Percentiles rank a stretch among this genome's conserved stretches.
Evolutionary conservation across 23 tunicate species (phyloP).

Genomic region (Aplidium turbinatum): DNA sequence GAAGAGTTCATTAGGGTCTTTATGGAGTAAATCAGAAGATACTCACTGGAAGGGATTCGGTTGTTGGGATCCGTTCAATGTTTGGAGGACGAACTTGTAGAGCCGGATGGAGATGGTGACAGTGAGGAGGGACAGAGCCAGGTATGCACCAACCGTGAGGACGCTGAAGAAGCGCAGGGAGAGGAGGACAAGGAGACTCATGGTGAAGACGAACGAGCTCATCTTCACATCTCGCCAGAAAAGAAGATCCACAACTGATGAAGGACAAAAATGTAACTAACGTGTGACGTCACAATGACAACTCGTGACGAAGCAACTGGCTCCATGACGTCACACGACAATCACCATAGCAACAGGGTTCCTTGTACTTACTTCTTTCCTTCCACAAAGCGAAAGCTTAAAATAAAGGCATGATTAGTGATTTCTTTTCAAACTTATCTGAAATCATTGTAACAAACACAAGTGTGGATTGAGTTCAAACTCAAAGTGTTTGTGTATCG

Average conservation of each 20-base stretch:
- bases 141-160: slow-evolving; percentile 68
- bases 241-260: slow-evolving; percentile 72
- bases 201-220: slow-evolving; percentile 53
- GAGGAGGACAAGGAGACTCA: slow-evolving; percentile 50
- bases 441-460: too few relatives aligned
- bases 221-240: slow-evolving; percentile 82
- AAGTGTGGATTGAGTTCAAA: too few relatives aligned
- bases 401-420: too few relatives aligned
- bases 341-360: too few relatives aligned
- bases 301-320: too few relatives aligned
- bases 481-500: too few relatives aligned
- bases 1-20: too few relatives aligned
- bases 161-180: slow-evolving; percentile 71
- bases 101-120: slow-evolving; percentile 68
- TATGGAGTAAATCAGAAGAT: not conserved
- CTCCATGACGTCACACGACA: too few relatives aligned
- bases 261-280: too few relatives aligned
- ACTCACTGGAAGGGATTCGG: slow-evolving; percentile 94
- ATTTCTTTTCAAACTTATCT: too few relatives aligned
- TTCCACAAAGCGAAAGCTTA: slow-evolving; percentile 49
- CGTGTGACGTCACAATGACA: too few relatives aligned
- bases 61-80: slow-evolving; percentile 90
- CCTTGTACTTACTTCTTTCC: slow-evolving; percentile 52
- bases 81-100: slow-evolving; percentile 75
- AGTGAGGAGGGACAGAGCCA: slow-evolving; percentile 59